Base-by-base conservation (phyloP, 2,113 vertebrate genomes). In the Takifugu flavidus region DNA sequence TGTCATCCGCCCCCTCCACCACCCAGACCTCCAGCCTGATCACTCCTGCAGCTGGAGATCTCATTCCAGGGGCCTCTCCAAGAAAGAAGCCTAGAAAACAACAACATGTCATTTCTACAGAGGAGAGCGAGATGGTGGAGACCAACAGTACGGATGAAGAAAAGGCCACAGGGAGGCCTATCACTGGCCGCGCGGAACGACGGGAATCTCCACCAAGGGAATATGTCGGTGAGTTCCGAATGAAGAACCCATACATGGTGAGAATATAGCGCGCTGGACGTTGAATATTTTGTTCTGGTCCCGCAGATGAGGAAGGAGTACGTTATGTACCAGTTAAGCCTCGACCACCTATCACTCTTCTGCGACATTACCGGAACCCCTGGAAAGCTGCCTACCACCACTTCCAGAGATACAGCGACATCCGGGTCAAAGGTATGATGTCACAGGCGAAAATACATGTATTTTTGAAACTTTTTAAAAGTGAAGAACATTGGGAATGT, bases 321-420 rank as follows among this genome's bases (percentile, higher is more conserved):
- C 90, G 97, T 5, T 98, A 99, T 0, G 95, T 99, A 3, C 96
- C 94, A 0, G 95, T 99, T 56, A 92, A 91, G 7, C 93, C 94
- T 7, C 85, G 95, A 53, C 95, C 97, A 0, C 96, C 96, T 0
- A 94, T 99, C 56, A 98, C 97, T 0, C 87, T 99, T 65, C 91
- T 99, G 4, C 93, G 95, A 0, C 97, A 99, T 44, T 99, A 99
- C 56, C 92, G 96, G 56, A 99, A 99, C 72, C 97, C 97, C 4
- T 99, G 96, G 97, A 99, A 98, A 83, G 95, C 97, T 0, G 97
- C 97, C 0, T 99, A 98, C 80, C 97, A 99, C 78, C 97, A 99
- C 87, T 99, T 99, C 61, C 96, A 99, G 90, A 90, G 96, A 61
- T 98, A 99, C 80, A 98, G 93, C 4, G 96, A 99, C 14, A 96